phyloP scores from a whole-genome alignment of 1,140 invertebrate genomes.

The Euura saliciscinereae region DNA sequence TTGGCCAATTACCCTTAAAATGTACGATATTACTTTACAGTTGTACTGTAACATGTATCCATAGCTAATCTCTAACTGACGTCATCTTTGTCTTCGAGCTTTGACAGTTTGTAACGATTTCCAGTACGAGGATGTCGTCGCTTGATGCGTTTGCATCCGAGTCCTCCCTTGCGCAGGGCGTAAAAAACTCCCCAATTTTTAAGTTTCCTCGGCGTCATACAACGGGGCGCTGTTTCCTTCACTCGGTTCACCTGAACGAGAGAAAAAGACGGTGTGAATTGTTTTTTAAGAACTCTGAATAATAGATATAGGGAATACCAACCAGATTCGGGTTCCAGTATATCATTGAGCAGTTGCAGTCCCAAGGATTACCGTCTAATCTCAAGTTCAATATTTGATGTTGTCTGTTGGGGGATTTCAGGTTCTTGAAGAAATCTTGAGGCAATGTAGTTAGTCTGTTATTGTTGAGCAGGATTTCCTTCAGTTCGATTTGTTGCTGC shows the following conservation, averaged over 20 bases:
- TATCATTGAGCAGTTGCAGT: conserved; percentile 70
- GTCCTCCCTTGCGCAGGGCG: conserved; percentile 59
- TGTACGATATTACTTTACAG: background rate
- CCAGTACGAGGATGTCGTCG: conserved; percentile 30
- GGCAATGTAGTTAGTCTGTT: conserved; percentile 67
- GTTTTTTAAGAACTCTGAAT: background rate
- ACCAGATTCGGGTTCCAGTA: conserved; percentile 65
- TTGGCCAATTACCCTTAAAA: background rate
- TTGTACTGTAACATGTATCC: background rate
- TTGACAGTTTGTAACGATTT: conserved; percentile 19
- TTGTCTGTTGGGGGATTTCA: conserved; percentile 48
- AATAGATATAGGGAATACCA: conserved; percentile 16
- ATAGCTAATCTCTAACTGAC: conserved; percentile 26
- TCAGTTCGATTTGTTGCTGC: conserved; percentile 65
- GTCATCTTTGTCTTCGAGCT: conserved; percentile 36
- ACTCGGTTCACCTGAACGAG: conserved; percentile 56
- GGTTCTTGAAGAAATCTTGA: conserved; percentile 61
- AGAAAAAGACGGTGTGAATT: conserved; percentile 14
- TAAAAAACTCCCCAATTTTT: conserved; percentile 68
- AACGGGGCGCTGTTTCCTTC: conserved; percentile 63
- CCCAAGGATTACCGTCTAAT: conserved; percentile 72
- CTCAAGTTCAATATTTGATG: conserved; percentile 56
- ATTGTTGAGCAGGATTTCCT: conserved; percentile 66
- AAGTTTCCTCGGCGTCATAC: conserved; percentile 63
- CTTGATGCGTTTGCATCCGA: conserved; percentile 45